These are phyloP conservation scores for Merodon equestris DNA, from an alignment of 2,888 invertebrate genomes.

Conservation along the genomic window DNA sequence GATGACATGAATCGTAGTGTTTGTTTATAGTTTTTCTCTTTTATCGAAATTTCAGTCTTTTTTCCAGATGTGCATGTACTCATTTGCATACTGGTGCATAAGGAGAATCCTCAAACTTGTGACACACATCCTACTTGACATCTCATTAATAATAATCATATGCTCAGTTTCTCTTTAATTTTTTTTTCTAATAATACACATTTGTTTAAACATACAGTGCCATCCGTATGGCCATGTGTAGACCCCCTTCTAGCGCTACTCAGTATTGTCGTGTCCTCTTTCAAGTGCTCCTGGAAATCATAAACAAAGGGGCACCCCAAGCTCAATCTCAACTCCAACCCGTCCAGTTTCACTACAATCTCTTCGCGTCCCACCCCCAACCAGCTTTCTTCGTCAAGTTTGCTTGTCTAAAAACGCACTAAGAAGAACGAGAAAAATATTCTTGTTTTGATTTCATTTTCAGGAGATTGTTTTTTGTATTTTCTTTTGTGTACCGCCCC, in stretches of 20 bases:
- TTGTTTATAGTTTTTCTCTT: conserved; percentile 44
- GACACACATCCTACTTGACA: conserved; percentile 68
- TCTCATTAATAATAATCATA: conserved; percentile 70
- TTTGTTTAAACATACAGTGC: no score
- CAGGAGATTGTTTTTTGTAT: conserved; percentile 4
- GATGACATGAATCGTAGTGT: conserved; percentile 60
- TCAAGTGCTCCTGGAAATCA: conserved; percentile 25
- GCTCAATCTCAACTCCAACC: conserved; percentile 13
- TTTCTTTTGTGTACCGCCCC: conserved; percentile 2
- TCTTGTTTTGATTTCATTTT: conserved; percentile 65
- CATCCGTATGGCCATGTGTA: no score
- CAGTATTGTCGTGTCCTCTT: conserved; percentile 46
- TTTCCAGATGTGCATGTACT: conserved; percentile 8
- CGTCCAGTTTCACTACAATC: conserved; percentile 5
- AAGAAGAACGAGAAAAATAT: conserved; percentile 20
- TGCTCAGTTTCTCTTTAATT: conserved; percentile 53
- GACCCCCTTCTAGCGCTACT: no score
- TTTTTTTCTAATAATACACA: conserved; percentile 7
- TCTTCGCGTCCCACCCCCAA: conserved; percentile 22
- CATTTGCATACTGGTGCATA: conserved; percentile 40
- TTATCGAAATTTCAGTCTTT: background rate
- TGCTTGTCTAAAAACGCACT: conserved; percentile 31
- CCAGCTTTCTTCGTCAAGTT: conserved; percentile 33
- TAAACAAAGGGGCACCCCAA: conserved; percentile 32
- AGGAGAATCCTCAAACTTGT: conserved; percentile 57